Conservation (phyloP, 2,113 vertebrate species). For the Hemiprocne comata region DNA sequence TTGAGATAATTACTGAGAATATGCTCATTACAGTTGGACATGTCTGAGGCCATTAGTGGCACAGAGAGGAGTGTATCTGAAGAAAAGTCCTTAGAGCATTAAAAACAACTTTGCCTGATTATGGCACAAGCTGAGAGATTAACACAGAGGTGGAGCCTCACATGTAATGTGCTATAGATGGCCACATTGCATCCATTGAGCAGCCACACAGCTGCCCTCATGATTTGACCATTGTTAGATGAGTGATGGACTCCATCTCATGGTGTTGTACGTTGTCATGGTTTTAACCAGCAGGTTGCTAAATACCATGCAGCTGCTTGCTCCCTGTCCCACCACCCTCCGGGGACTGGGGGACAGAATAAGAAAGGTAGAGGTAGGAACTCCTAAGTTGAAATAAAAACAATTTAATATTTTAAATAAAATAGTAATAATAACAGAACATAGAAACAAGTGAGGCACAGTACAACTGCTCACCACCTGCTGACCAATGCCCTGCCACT, state of each 20-base stretch:
- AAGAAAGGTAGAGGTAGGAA: too few species aligned
- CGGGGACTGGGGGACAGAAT: too few species aligned
- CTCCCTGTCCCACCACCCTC: too few species aligned
- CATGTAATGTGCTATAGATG: neutral
- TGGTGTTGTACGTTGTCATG: rapidly evolving
- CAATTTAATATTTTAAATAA: too few species aligned
- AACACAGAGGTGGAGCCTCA: neutral
- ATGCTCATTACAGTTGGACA: conserved; percentile 23
- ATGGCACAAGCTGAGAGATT: neutral
- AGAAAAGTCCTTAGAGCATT: neutral
- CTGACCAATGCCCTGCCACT: too few species aligned
- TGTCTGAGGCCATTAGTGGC: conserved; percentile 7
- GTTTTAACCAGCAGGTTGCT: too few species aligned
- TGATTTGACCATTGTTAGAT: neutral
- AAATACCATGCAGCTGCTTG: too few species aligned
- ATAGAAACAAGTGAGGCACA: too few species aligned
- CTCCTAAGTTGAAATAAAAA: too few species aligned
- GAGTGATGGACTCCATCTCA: neutral
- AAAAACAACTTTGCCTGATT: neutral
- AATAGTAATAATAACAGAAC: too few species aligned
- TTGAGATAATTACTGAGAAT: conserved; percentile 31
- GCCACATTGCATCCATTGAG: neutral
- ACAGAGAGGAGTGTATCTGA: neutral
- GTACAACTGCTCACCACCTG: too few species aligned
- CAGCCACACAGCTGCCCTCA: neutral